phyloP scores from a whole-genome alignment of 2,113 vertebrate genomes.

The Parotia lawesii region DNA sequence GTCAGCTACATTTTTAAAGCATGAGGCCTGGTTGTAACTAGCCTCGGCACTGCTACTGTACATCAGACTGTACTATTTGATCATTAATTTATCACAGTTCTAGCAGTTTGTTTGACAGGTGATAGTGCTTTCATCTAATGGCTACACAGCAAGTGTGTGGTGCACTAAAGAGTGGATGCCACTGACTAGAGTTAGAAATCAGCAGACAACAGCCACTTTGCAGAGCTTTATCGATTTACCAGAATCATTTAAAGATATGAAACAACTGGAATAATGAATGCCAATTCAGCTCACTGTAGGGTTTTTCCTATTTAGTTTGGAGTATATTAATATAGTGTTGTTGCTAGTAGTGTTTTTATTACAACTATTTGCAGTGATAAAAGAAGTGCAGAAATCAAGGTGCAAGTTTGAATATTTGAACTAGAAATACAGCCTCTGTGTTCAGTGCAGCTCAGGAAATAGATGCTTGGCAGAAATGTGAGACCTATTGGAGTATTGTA shows the following conservation, averaged over 20 bases:
- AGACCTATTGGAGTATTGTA: background rate
- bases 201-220: slow-evolving; percentile 71
- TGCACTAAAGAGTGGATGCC: slow-evolving; percentile 60
- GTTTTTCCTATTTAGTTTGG: slow-evolving; percentile 1
- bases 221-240: slow-evolving; percentile 70
- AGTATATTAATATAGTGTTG: background rate
- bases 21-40: slow-evolving; percentile 78
- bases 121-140: slow-evolving; percentile 88
- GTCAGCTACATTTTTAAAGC: slow-evolving; percentile 82
- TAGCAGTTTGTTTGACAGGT: slow-evolving; percentile 97
- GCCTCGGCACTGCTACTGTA: slow-evolving; percentile 81
- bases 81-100: slow-evolving; percentile 98
- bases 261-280: slow-evolving; percentile 67
- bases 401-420: background rate
- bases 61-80: slow-evolving; percentile 86
- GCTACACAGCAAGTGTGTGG: slow-evolving; percentile 78
- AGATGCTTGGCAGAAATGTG: background rate
- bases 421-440: background rate
- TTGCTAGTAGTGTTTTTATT: background rate
- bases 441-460: background rate
- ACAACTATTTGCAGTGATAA: background rate
- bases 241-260: slow-evolving; percentile 66
- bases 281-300: slow-evolving; percentile 22
- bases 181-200: slow-evolving; percentile 61
- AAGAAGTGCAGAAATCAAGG: background rate